These are phyloP conservation scores for Dasypogon diadema DNA, from an alignment of 2,888 invertebrate species.

Conservation along the genomic window DNA sequence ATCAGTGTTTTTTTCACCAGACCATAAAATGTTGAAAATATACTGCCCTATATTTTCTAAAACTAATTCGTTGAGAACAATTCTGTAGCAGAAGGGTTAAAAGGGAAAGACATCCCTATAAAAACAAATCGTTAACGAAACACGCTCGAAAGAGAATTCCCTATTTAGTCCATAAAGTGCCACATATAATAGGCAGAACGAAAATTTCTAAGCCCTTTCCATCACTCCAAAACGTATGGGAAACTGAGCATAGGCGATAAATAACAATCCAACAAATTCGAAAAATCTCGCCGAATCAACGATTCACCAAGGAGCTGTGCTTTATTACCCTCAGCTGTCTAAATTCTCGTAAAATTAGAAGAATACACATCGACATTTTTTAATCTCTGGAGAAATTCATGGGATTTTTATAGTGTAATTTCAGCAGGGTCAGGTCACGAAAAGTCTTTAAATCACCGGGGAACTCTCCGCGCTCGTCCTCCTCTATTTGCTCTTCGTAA, in stretches of 20 bases:
- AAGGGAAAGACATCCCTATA: too few species aligned
- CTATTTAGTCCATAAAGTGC: too few species aligned
- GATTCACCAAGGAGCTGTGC: conserved; percentile 12
- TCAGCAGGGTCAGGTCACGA: conserved; percentile 39
- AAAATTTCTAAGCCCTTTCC: not conserved
- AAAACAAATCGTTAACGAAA: too few species aligned
- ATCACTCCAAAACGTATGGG: not conserved
- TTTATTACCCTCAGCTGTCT: conserved; percentile 48
- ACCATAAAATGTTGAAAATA: too few species aligned
- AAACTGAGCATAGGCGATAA: not conserved
- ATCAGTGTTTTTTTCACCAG: too few species aligned
- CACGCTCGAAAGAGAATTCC: too few species aligned
- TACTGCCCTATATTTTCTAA: too few species aligned
- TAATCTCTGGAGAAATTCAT: conserved; percentile 43
- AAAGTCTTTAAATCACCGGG: conserved; percentile 30
- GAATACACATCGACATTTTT: conserved; percentile 38
- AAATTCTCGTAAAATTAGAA: conserved; percentile 40
- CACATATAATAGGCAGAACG: too few species aligned
- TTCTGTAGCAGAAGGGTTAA: too few species aligned
- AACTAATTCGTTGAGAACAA: too few species aligned
- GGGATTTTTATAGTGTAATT: conserved; percentile 44
- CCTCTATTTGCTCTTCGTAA: not conserved
- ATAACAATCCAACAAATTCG: conserved; percentile 27
- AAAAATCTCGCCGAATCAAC: conserved; percentile 35
- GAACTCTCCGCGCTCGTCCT: conserved; percentile 3